phyloP scores from a whole-genome alignment of 2,113 vertebrate genomes.

The Calidris pugnax region DNA sequence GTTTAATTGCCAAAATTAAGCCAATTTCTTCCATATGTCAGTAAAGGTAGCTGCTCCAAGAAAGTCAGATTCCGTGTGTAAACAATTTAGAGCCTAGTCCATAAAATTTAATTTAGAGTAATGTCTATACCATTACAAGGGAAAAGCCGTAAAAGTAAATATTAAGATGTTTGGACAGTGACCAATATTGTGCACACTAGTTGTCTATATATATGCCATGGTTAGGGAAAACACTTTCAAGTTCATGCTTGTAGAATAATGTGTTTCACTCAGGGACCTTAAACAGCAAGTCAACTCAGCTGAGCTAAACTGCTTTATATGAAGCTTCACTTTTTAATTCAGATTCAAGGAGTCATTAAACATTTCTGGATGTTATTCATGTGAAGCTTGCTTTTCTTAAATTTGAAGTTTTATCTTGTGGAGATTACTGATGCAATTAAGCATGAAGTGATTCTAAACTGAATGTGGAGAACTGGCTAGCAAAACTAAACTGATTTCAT shows the following conservation, averaged over 20 bases:
- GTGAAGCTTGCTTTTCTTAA: neutral
- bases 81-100: slow-evolving; percentile 12
- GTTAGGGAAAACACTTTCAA: neutral
- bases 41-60: slow-evolving; percentile 57
- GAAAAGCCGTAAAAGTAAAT: slow-evolving; percentile 6
- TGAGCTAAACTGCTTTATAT: neutral
- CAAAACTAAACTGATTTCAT: neutral
- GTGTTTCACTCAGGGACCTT: neutral
- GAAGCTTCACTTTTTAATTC: neutral
- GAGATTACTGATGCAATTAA: neutral
- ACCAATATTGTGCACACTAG: neutral
- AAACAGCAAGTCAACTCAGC: neutral
- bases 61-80: slow-evolving; percentile 22
- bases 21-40: slow-evolving; percentile 57
- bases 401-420: neutral
- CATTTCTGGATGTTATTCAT: neutral
- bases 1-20: slow-evolving; percentile 56
- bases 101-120: slow-evolving; percentile 59
- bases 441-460: neutral
- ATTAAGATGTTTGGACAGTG: neutral
- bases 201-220: neutral
- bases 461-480: neutral
- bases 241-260: neutral
- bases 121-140: slow-evolving; percentile 33
- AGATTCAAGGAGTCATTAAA: neutral